These are phyloP conservation scores for Linurgus olivaceus DNA, from an alignment of 2,797 vertebrate genomes.

Conservation along the genomic window DNA sequence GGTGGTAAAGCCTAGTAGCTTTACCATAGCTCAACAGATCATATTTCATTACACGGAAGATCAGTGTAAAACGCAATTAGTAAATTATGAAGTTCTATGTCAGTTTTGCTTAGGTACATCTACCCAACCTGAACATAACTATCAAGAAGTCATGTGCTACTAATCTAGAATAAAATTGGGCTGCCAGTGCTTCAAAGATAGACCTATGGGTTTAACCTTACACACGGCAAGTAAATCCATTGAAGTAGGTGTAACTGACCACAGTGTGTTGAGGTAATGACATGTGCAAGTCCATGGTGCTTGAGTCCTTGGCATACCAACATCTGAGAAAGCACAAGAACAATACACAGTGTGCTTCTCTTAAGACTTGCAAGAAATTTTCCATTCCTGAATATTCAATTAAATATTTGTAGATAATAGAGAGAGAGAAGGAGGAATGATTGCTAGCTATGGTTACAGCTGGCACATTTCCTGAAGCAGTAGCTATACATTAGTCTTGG, in stretches of 20 bases:
- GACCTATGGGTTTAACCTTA: neutral
- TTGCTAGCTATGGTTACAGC: slow-evolving; percentile 1
- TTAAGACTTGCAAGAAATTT: neutral
- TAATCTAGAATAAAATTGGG: neutral
- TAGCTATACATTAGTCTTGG: slow-evolving; percentile 73
- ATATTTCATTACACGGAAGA: neutral
- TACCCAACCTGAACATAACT: neutral
- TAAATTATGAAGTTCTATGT: neutral
- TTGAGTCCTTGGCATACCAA: neutral
- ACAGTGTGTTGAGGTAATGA: neutral
- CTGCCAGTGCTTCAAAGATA: neutral
- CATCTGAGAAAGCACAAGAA: neutral
- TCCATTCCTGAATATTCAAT: neutral
- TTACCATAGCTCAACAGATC: neutral
- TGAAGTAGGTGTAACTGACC: neutral
- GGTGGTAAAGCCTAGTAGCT: too few relatives aligned
- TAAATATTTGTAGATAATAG: neutral
- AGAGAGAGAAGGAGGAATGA: neutral
- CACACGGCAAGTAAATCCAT: neutral
- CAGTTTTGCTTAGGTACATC: neutral
- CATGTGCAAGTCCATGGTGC: neutral
- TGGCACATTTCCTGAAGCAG: slow-evolving; percentile 48
- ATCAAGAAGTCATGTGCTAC: neutral
- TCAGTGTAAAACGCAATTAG: neutral
- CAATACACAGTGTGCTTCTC: neutral